These are phyloP conservation scores for Drosophila mercatorum DNA, from an alignment of 2,888 invertebrate species.

Conservation along the genomic window DNA sequence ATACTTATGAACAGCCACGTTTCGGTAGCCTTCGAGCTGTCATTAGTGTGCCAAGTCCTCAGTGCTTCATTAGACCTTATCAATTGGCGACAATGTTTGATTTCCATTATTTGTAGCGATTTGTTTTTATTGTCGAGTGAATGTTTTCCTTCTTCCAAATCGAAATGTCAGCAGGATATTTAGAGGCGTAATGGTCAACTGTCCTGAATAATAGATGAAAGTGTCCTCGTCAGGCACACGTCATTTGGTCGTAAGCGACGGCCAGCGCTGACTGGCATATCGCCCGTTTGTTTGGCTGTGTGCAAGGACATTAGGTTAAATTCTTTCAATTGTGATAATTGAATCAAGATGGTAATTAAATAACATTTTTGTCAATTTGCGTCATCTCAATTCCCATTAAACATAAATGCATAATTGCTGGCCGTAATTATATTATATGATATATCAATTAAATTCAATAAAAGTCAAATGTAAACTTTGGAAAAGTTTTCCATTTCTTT, in stretches of 20 bases:
- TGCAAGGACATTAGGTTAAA: conserved; percentile 24
- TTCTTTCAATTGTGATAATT: background rate
- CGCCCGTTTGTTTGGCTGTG: conserved; percentile 16
- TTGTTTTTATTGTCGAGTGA: conserved; percentile 7
- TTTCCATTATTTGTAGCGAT: conserved; percentile 20
- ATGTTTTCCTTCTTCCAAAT: conserved; percentile 20
- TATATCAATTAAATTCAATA: conserved; percentile 9
- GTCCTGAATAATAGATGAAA: conserved; percentile 55
- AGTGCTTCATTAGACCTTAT: conserved; percentile 57
- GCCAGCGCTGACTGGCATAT: conserved; percentile 26
- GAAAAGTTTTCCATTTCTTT: background rate
- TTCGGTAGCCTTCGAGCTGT: background rate
- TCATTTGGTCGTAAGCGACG: conserved; percentile 24
- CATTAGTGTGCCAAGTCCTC: conserved; percentile 16
- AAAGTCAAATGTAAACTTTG: background rate
- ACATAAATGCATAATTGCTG: background rate
- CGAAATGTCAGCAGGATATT: conserved; percentile 62
- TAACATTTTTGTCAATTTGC: background rate
- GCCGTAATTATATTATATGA: background rate
- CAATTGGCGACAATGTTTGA: conserved; percentile 11
- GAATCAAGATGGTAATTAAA: conserved; percentile 17
- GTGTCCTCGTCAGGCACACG: conserved; percentile 35
- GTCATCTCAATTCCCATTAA: background rate
- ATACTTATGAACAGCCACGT: conserved; percentile 69
- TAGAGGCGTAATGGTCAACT: conserved; percentile 30